A percentile compares a stretch with the other conserved stretches of the same genome.
Conservation (phyloP, 2,797 vertebrate species). For the Brotula barbata region DNA sequence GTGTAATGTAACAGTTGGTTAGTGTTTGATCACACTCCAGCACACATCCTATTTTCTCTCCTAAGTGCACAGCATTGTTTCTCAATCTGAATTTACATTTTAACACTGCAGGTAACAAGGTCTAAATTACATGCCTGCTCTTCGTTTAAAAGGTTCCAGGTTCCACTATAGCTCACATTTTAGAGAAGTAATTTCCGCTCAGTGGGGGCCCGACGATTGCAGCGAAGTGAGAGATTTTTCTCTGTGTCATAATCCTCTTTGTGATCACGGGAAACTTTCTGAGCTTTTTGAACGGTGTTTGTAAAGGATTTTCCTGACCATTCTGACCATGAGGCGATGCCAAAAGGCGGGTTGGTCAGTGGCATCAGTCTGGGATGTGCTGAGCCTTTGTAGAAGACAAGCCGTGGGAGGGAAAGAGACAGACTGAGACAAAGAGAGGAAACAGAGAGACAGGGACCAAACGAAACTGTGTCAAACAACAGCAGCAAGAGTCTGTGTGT, state of each 20-base stretch:
- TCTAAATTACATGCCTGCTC: conserved; percentile 22
- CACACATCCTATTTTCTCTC: neutral
- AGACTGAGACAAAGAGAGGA: conserved; percentile 28
- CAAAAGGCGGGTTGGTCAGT: conserved; percentile 19
- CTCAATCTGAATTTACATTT: conserved; percentile 8
- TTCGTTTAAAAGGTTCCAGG: conserved; percentile 42
- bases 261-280: conserved; percentile 37
- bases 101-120: neutral
- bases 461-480: conserved; percentile 48
- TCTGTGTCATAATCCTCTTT: conserved; percentile 34
- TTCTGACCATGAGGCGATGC: conserved; percentile 8
- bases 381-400: conserved; percentile 39
- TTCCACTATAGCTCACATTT: conserved; percentile 15
- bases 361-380: conserved; percentile 43
- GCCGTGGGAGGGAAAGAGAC: conserved; percentile 23
- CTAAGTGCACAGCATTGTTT: conserved; percentile 2
- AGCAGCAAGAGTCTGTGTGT: conserved; percentile 45
- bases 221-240: conserved; percentile 45
- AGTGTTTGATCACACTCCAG: neutral
- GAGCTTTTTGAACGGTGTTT: conserved; percentile 26
- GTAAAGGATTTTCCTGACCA: conserved; percentile 42
- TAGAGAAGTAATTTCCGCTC: conserved; percentile 6
- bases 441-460: conserved; percentile 39
- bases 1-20: no score
- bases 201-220: conserved; percentile 15